Base-by-base conservation (phyloP, 2,888 invertebrate genomes). In the Isoperla grammatica region DNA sequence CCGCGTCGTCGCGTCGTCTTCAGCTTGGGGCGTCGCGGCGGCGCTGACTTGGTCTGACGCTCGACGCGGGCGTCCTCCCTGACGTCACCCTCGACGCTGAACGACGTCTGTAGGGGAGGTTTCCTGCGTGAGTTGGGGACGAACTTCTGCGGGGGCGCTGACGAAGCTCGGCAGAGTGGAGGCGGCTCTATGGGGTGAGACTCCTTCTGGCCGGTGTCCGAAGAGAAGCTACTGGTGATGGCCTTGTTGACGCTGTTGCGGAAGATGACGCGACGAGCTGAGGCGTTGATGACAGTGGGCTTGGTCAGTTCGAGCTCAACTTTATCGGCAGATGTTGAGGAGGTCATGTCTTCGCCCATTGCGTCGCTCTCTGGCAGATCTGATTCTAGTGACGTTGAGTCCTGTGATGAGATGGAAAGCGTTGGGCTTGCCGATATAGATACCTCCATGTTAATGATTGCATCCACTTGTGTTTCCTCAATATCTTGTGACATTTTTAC, bases 191-290 rank as follows among this genome's bases (percentile, higher is more conserved):
- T 23, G 13, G 20, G 29, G 17, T 8, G 17, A 1, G 45, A 5
- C 4, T 45, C 45, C 19, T 17, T 45, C 19, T n/a, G 13, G 6
- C 19, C 15, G 4, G 59, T 57, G 9, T 48, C 40, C 2, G 57
- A 54, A n/a, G 60, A 58, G 20, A 64, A 54, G 39, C 63, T 65
- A 6, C 56, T 40, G 9, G 57, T 59, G n/a, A 60, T 58, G 3
- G 65, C 53, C 29, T 61, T 64, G 17, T 56, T 56, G 6, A 46
- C 13, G 22, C 46, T 20, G 39, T 53, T 53, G 9, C 53, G 37
- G 39, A 53, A 53, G 53, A 37, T 53, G 11, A 53, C 17, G 11
- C 53, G 37, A 4, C 53, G 37, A 17, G 45, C 17, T 15, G 45
- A 15, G 15, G 45, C 45, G 45, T 45, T 45, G 2, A 45, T 45